Conservation (phyloP, 2,888 invertebrate genomes). For the Cabera pusaria region DNA sequence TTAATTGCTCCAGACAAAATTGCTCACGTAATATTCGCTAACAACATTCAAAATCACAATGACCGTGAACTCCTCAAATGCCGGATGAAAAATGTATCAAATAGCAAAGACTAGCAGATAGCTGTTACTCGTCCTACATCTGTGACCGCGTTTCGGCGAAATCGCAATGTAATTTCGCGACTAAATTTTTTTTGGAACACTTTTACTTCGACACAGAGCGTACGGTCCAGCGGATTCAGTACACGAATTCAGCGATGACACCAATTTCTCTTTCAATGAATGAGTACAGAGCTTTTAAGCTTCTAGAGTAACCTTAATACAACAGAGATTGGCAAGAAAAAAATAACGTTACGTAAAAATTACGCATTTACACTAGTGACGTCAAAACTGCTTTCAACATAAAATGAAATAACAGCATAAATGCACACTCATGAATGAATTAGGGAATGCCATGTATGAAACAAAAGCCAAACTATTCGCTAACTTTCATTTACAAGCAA, state of each 20-base stretch:
- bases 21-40: conserved; percentile 36
- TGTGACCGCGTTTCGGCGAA: conserved; percentile 76
- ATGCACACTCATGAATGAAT: conserved; percentile 8
- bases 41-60: conserved; percentile 46
- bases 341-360: too few relatives aligned
- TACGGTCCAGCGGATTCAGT: conserved; percentile 53
- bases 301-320: conserved; percentile 38
- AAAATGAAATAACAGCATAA: not conserved
- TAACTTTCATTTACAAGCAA: conserved; percentile 28
- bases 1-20: conserved; percentile 37
- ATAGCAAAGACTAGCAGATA: conserved; percentile 65
- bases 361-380: too few relatives aligned
- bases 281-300: conserved; percentile 46
- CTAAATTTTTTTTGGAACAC: conserved; percentile 78
- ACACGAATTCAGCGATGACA: conserved; percentile 71
- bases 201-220: conserved; percentile 76
- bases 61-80: conserved; percentile 61
- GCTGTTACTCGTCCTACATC: conserved; percentile 80
- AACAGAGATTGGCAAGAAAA: not conserved
- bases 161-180: conserved; percentile 83
- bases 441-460: conserved; percentile 11
- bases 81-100: conserved; percentile 57
- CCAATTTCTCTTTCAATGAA: conserved; percentile 81
- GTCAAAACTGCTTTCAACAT: not conserved
- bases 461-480: conserved; percentile 10